Base-by-base conservation (phyloP, 2,888 invertebrate genomes). In the Globia sparganii region DNA sequence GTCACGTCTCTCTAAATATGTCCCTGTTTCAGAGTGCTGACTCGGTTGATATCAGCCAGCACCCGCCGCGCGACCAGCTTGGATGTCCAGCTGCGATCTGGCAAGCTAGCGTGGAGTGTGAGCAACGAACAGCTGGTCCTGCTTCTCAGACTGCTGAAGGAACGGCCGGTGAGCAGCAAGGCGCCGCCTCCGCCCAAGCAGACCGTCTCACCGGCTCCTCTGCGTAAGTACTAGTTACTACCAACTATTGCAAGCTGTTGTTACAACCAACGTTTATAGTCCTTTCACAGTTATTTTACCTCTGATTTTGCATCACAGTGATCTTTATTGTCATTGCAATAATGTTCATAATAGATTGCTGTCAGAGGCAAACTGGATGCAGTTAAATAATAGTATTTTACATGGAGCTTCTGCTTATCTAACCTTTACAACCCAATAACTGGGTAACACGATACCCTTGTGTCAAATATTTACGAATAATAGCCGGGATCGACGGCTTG, bases 121-220 rank as follows among this genome's bases (percentile, higher is more conserved):
- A 94, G 94, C 77, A 91, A 90, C 80, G 95, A 95, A 2, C 96
- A 96, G 81, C 86, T 96, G 49, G 80, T 90, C 1, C 81, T 96
- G 65, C 88, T 96, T 13, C 78, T 95, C 66, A 88, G 95, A 13
- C 86, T 96, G 79, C 46, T 93, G 13, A 83, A 90, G 9, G 95
- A 95, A 84, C 85, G 92, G 5, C 84, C 86, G 21, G 68, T 18
- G 85, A 34, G 81, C 46, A 64, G 66, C 11, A 79, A 87, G 43
- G 34, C 80, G 3, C 67, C 90, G 11, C 79, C 90, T 0, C 40
- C 84, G 49, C 64, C 79, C n/a, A 83, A 77, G 28, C 73, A 65
- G 25, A 37, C 56, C 4, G 37, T 65, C 18, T 0, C 80, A 4
- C 77, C 71, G 25, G 1, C 64, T 0, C 72, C 66, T 25, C 21